A percentile compares a stretch with the other conserved stretches of the same genome.
Conservation (phyloP, 1,140 invertebrate genomes). For the Venturia canescens region DNA sequence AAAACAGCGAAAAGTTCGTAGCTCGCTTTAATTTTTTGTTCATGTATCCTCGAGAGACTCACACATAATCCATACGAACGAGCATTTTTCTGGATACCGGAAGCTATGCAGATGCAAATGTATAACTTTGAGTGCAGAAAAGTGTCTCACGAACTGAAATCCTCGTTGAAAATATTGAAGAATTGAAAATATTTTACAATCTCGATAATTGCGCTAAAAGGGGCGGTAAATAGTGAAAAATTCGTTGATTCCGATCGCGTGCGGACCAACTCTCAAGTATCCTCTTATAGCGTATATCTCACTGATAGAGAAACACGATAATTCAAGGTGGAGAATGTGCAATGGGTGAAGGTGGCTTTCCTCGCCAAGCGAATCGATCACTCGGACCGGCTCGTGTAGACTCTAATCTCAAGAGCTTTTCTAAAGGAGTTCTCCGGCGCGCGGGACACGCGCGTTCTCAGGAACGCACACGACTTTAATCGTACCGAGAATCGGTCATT, state of each 20-base stretch:
- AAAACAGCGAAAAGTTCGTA: neutral
- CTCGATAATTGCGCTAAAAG: neutral
- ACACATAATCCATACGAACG: no score
- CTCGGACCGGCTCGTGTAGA: slow-evolving; percentile 1
- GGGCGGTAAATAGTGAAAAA: neutral
- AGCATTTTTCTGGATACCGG: no score
- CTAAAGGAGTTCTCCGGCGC: neutral
- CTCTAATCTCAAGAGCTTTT: slow-evolving; percentile 34
- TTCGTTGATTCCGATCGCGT: slow-evolving; percentile 13
- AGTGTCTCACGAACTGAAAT: neutral
- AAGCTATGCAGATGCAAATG: no score
- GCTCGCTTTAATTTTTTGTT: neutral
- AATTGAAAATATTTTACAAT: neutral
- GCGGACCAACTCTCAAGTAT: neutral
- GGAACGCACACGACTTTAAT: slow-evolving; percentile 7
- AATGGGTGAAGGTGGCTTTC: slow-evolving; percentile 8
- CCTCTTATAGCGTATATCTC: slow-evolving; percentile 18
- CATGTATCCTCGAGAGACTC: no score
- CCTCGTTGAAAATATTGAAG: neutral
- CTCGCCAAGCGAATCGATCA: slow-evolving; percentile 34
- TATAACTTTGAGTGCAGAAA: no score
- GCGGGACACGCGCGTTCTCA: neutral
- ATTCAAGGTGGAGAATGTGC: slow-evolving; percentile 10
- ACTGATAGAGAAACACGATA: slow-evolving; percentile 40
- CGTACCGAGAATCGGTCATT: neutral